Evolutionary conservation across 1,140 invertebrate species (phyloP).

Genomic region (Sycophaga agraensis): DNA sequence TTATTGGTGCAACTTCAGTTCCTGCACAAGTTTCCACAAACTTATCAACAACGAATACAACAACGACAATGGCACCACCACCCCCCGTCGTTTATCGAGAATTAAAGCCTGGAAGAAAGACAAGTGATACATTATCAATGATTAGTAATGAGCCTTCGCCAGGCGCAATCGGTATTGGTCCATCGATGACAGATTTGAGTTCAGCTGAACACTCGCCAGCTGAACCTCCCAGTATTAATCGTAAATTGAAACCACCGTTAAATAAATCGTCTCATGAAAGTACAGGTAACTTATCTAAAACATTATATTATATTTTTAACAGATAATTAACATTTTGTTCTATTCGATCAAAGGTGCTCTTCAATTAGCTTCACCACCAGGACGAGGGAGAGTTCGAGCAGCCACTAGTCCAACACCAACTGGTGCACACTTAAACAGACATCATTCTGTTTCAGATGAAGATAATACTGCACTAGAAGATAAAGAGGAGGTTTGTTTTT

Average conservation of each 20-base stretch:
- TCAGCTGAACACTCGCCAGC: constrained; percentile 51
- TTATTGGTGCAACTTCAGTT: neutral
- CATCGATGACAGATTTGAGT: constrained; percentile 37
- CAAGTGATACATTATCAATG: constrained; percentile 60
- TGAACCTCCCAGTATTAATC: constrained; percentile 60
- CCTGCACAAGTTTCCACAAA: neutral
- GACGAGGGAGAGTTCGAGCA: constrained; percentile 52
- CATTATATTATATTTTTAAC: neutral
- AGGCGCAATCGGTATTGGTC: constrained; percentile 35
- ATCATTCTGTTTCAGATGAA: constrained; percentile 52
- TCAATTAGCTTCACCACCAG: constrained; percentile 53
- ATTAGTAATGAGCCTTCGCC: constrained; percentile 53
- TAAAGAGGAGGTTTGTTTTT: constrained; percentile 46
- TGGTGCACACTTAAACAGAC: constrained; percentile 36
- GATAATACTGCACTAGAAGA: constrained; percentile 50
- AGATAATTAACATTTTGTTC: neutral
- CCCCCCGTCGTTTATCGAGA: constrained; percentile 67
- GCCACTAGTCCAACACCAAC: constrained; percentile 60
- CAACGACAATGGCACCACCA: constrained; percentile 37
- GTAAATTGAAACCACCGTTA: constrained; percentile 59
- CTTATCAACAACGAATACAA: neutral
- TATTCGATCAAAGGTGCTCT: constrained; percentile 29
- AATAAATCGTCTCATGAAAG: constrained; percentile 38
- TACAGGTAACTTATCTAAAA: constrained; percentile 29
- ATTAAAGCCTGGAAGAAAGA: constrained; percentile 73